Evolutionary conservation across 2,113 vertebrate genomes (phyloP), one percentile per base, ranked within the genome.

Genomic region (Macaca mulatta): DNA sequence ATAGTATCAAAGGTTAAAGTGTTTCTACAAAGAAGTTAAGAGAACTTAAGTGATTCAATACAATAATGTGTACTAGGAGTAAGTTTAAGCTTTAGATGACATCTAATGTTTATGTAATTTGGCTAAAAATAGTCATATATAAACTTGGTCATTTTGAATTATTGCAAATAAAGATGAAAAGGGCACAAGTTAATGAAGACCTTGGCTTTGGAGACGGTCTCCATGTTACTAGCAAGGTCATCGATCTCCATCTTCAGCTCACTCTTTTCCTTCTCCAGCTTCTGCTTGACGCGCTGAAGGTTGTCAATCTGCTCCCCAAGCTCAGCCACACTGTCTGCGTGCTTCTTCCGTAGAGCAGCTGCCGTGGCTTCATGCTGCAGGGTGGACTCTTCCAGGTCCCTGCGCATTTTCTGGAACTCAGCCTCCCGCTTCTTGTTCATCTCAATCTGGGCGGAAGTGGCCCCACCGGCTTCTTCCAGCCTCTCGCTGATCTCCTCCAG

Each of bases 391-490:
- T 99, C 99, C 11, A 99, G 99, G 98, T 99, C 99, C 5, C 99
- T 98, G 0, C 99, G 98, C 98, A 99, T 98, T 98, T 99, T 99
- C 99, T 99, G 99, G 90, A 99, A 99, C 96, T 99, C 99, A 0
- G 99, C 98, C 95, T 99, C 99, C 0, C 99, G 98, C 97, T 99
- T 99, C 98, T 99, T 99, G 98, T 99, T 99, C 99, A 99, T 99
- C 89, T 99, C 99, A 0, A 99, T 96, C 98, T 99, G 99, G 97
- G 98, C 99, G 2, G 99, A 75, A 0, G 99, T 99, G 0, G 99
- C 99, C 0, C 99, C 99, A 0, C 99, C 99, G 2, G 99, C 99
- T 97, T 99, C 99, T 59, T 99, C 99, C 13, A 99, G 99, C 0
- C 98, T 98, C 98, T 99, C 99, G 0, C 99, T 99, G 99, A 99